Conservation (phyloP, 2,888 invertebrate species). For the Pinctada fucata region DNA sequence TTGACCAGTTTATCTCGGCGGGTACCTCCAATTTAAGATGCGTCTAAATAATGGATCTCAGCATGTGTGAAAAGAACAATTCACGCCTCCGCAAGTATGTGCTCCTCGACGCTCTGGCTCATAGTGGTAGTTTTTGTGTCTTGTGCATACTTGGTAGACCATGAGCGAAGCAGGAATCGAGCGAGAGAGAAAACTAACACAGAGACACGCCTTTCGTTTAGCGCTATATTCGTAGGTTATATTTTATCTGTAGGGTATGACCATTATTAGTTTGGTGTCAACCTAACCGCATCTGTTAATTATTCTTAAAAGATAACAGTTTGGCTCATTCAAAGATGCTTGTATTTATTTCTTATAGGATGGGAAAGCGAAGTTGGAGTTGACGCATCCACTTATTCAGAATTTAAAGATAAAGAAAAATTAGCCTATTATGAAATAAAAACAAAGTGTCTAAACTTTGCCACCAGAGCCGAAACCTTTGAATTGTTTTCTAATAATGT, state of each 20-base stretch:
- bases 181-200: neutral
- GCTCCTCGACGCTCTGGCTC: neutral
- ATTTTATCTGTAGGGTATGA: neutral
- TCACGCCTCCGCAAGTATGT: neutral
- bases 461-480: neutral
- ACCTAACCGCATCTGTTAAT: neutral
- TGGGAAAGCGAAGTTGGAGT: too few relatives aligned
- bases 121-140: neutral
- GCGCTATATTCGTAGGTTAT: neutral
- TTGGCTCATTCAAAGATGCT: neutral
- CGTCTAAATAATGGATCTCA: neutral
- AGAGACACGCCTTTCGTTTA: constrained; percentile 4
- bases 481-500: neutral
- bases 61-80: constrained; percentile 13
- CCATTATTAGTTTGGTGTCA: neutral
- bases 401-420: too few relatives aligned
- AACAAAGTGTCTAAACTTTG: neutral
- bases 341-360: neutral
- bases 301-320: neutral
- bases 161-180: neutral
- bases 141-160: neutral
- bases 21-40: neutral
- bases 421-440: constrained; percentile 2
- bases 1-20: neutral
- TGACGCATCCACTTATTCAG: too few relatives aligned